Percentiles rank a stretch among this genome's conserved stretches.
Conservation (phyloP, 2,113 vertebrate genomes). For the Indicator indicator region DNA sequence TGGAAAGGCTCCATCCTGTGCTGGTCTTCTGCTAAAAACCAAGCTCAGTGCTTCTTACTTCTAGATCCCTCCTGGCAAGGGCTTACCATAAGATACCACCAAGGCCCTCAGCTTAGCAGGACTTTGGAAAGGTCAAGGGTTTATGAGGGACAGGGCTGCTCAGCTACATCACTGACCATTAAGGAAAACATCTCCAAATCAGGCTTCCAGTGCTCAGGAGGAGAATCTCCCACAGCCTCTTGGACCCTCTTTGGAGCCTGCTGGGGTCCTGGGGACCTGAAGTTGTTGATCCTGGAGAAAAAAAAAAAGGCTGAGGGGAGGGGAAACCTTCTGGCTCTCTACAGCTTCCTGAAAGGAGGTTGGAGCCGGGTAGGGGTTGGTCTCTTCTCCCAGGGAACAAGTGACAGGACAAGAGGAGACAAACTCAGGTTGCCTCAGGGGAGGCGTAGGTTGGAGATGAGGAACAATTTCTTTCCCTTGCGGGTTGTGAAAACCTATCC, state of each 20-base stretch:
- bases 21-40: background rate
- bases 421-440: too few relatives aligned
- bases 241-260: background rate
- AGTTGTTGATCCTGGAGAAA: too few relatives aligned
- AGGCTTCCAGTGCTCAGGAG: background rate
- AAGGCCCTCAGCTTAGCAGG: background rate
- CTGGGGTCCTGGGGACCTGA: background rate
- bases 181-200: background rate
- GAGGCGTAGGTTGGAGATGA: too few relatives aligned
- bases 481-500: too few relatives aligned
- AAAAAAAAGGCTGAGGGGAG: too few relatives aligned
- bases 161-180: too few relatives aligned
- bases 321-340: too few relatives aligned
- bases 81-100: rapidly evolving
- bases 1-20: background rate
- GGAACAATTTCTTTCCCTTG: too few relatives aligned
- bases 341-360: too few relatives aligned
- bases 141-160: background rate
- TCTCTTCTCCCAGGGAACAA: too few relatives aligned
- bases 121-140: background rate
- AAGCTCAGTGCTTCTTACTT: background rate
- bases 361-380: too few relatives aligned
- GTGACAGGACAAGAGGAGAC: too few relatives aligned
- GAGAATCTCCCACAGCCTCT: background rate
- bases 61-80: background rate